Base-by-base conservation (phyloP, 2,797 vertebrate genomes). In the Chelmon rostratus region DNA sequence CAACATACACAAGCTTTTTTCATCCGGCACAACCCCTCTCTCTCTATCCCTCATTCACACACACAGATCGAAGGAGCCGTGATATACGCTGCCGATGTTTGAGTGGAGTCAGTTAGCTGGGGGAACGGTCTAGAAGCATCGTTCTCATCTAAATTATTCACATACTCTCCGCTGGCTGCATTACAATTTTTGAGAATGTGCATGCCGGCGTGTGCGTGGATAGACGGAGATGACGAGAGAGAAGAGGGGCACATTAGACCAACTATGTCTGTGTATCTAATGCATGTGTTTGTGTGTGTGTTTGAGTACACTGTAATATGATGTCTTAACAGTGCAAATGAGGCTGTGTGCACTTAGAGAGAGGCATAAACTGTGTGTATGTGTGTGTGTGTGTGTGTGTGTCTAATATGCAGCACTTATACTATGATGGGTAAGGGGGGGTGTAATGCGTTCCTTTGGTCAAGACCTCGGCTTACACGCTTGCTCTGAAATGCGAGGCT, bases 81-180 rank as follows among this genome's bases (percentile, higher is more conserved):
- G 71, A 56, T 57, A 57, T 11, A 52, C 2, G 40, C 66, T 42
- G 73, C 81, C 38, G 79, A 86, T 86, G 88, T 85, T 52, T 23
- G 83, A 88, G 54, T 62, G 18, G 63, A 91, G 90, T 91, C 86
- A 67, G 72, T 83, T 76, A 79, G 89, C 73, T 35, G n/a, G 35
- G 35, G 80, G 89, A 91, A 91, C 79, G 54, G 79, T 92, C 92
- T 84, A 74, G 88, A 94, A 92, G 85, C 86, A 88, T 90, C 71
- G 40, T 73, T 82, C 83, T 78, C 66, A 47, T 89, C 86, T 94
- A 91, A 94, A 94, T 94, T 89, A 94, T 94, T 93, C 87, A 94
- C 88, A 54, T 63, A 50, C 77, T 50, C 82, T 78, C 70, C 2
- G 16, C 81, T 66, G 83, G 85, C 88, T 78, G 88, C 87, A 84